Percentiles rank a stretch among this genome's conserved stretches.
These are phyloP conservation scores for Nomada fucata DNA, from an alignment of 2,888 invertebrate species.

Conservation along the genomic window DNA sequence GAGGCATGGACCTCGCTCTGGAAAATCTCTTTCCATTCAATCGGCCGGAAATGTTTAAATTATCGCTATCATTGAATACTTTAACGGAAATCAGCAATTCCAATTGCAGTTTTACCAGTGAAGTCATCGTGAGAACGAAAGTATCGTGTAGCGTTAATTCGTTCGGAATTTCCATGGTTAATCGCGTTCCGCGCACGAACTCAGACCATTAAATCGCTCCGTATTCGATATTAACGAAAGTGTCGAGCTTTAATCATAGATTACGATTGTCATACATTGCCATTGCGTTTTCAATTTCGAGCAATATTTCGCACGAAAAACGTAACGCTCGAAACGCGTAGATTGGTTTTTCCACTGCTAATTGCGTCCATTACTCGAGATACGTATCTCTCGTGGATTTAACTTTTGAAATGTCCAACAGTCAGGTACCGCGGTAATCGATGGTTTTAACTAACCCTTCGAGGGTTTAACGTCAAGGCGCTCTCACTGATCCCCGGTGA, in stretches of 20 bases:
- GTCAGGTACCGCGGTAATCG: slow-evolving; percentile 29
- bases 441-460: slow-evolving; percentile 16
- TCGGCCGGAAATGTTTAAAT: not conserved
- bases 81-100: not conserved
- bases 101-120: not conserved
- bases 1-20: slow-evolving; percentile 14
- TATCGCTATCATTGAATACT: too few relatives aligned
- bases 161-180: slow-evolving; percentile 26
- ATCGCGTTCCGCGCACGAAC: slow-evolving; percentile 44
- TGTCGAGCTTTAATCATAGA: not conserved
- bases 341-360: slow-evolving; percentile 52
- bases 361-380: slow-evolving; percentile 63
- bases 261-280: too few relatives aligned
- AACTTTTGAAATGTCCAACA: slow-evolving; percentile 51
- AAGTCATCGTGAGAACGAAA: too few relatives aligned
- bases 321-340: not conserved
- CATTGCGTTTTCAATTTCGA: too few relatives aligned
- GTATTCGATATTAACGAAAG: not conserved
- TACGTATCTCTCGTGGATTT: slow-evolving; percentile 49
- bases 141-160: not conserved
- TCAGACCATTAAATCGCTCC: not conserved
- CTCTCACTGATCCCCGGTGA: not conserved
- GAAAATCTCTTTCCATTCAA: slow-evolving; percentile 4
- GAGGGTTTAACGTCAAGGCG: slow-evolving; percentile 1
- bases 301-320: not conserved